Evolutionary conservation across 2,113 vertebrate genomes (phyloP).

Genomic region (Xenopus laevis): DNA sequence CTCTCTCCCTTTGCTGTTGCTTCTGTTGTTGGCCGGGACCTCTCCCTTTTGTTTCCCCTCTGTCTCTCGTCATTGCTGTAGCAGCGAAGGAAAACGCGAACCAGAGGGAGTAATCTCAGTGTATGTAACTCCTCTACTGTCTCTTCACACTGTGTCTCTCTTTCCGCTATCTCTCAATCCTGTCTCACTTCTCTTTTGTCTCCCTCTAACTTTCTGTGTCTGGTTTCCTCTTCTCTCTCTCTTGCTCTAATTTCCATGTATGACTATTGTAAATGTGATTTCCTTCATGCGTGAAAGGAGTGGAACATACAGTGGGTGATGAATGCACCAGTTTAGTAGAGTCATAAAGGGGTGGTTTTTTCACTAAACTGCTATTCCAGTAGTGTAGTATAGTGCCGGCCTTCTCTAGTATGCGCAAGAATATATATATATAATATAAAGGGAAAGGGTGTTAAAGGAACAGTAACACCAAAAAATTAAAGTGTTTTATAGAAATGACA

Average conservation of each 20-base stretch:
- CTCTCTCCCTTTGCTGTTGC: conserved; percentile 37
- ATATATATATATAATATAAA: no score
- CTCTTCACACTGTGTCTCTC: conserved; percentile 12
- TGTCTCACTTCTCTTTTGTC: background rate
- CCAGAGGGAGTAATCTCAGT: conserved; percentile 89
- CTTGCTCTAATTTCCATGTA: background rate
- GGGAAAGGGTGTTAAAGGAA: no score
- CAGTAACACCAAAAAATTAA: no score
- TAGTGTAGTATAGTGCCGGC: no score
- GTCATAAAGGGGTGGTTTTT: no score
- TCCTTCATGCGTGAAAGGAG: no score
- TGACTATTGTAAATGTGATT: no score
- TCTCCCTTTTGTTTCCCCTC: conserved; percentile 34
- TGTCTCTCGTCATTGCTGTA: conserved; percentile 56
- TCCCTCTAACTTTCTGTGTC: background rate
- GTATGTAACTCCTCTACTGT: conserved; percentile 80
- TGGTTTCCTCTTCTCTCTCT: background rate
- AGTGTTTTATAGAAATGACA: no score
- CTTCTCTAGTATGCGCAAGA: no score
- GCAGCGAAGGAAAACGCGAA: conserved; percentile 89
- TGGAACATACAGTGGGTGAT: no score
- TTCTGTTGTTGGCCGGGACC: background rate
- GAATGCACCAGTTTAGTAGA: no score
- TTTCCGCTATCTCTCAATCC: conserved; percentile 1
- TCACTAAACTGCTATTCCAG: no score